These are phyloP conservation scores for Drosophila fulvimacula DNA, from an alignment of 2,888 invertebrate species.

Conservation along the genomic window DNA sequence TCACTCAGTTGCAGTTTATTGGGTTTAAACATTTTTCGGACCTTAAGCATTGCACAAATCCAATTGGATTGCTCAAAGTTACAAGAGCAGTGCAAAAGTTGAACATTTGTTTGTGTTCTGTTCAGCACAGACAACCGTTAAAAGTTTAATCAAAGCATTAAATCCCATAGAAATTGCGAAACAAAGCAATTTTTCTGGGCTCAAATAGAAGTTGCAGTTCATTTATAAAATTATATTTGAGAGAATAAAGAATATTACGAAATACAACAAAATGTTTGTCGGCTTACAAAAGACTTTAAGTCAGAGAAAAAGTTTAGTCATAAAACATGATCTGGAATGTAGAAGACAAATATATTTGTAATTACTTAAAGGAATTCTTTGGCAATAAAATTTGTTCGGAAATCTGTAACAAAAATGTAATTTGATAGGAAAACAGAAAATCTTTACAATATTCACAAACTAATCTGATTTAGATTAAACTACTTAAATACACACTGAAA, in stretches of 20 bases:
- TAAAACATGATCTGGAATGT: background rate
- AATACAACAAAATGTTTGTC: background rate
- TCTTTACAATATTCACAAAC: no score
- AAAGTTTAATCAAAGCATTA: slow-evolving; percentile 8
- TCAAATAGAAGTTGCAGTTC: background rate
- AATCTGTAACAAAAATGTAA: no score
- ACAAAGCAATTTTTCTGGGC: background rate
- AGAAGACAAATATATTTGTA: no score
- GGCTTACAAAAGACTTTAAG: background rate
- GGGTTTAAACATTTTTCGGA: slow-evolving; percentile 32
- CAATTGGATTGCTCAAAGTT: slow-evolving; percentile 31
- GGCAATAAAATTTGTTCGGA: no score
- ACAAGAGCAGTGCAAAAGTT: slow-evolving; percentile 18
- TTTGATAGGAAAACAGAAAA: no score
- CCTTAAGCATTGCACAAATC: slow-evolving; percentile 17
- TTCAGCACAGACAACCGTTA: background rate
- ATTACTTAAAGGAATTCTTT: background rate
- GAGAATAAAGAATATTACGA: background rate
- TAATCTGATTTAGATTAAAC: no score
- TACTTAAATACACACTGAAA: no score
- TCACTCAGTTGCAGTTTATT: slow-evolving; percentile 46
- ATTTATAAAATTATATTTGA: background rate
- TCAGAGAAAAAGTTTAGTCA: background rate
- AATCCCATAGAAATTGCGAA: background rate
- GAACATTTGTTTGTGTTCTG: slow-evolving; percentile 18